Evolutionary conservation across 1,140 invertebrate species (phyloP), one percentile per base, ranked within the genome.

Genomic region (Nilaparvata lugens): DNA sequence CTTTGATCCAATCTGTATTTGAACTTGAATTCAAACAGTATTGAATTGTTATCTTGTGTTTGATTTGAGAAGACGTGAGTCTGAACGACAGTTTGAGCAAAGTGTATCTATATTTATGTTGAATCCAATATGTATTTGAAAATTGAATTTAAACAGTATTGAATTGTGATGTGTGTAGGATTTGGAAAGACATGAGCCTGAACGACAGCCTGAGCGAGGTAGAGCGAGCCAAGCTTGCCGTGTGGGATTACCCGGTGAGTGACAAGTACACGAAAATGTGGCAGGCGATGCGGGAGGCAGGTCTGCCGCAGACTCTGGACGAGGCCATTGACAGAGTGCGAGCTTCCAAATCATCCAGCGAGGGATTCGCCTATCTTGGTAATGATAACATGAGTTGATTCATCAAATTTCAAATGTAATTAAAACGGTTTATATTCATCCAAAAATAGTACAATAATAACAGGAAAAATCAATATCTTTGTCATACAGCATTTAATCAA

Each of bases 251-350:
- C 74, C 96, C 96, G 0, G 93, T 97, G 0, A 95, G 91, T 67
- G 95, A 98, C 73, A 98, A 96, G 68, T 99, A 95, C 73, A 97
- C 93, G 1, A 98, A 98, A 74, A 96, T 99, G 84, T 97, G 94
- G 87, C 89, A 95, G 71, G 91, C 92, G 0, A 98, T 98, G 94
- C 84, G 89, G 68, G 92, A 95, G 65, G 87, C 92, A 0, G 81
- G 78, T 0, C 80, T 97, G 19, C 95, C 95, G 0, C 76, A 79
- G 16, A 82, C 77, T 2, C 78, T 88, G 5, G 83, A 91, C 0
- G 86, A 89, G 57, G 95, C 93, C 0, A 70, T 97, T 0, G 74
- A 79, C 13, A 78, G 92, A 62, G 92, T 98, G 0, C 74, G 86
- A 2, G 81, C 80, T 18, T 87, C 85, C 0, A 84, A 83, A 45